Evolutionary conservation across 2,113 vertebrate species (phyloP).

Genomic region (Triplophysa tibetana): DNA sequence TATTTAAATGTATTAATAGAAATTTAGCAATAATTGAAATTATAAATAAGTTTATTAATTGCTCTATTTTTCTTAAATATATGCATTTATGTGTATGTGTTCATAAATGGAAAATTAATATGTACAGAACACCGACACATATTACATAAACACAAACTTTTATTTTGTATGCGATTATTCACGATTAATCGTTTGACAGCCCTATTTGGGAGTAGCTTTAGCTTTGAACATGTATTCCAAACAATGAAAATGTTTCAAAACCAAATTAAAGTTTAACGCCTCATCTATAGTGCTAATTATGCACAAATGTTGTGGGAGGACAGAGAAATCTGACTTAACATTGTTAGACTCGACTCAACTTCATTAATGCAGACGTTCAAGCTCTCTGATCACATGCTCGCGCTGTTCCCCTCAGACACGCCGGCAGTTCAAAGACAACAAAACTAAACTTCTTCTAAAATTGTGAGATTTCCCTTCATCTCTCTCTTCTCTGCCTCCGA

Average conservation of each 20-base stretch:
- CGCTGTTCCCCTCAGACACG: neutral
- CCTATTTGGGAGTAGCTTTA: neutral
- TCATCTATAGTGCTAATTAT: constrained; percentile 10
- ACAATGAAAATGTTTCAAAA: neutral
- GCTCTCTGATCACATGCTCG: neutral
- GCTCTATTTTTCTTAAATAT: too few species aligned
- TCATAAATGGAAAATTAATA: too few species aligned
- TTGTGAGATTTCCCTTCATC: constrained; percentile 4
- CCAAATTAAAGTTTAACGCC: neutral
- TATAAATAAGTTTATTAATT: too few species aligned
- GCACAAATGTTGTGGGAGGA: constrained; percentile 15
- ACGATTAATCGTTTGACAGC: too few species aligned
- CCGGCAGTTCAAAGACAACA: constrained; percentile 26
- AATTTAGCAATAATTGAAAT: too few species aligned
- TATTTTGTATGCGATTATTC: too few species aligned
- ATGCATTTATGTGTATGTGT: too few species aligned
- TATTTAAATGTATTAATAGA: too few species aligned
- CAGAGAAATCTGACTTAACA: constrained; percentile 10
- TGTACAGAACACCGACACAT: too few species aligned
- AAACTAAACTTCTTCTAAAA: constrained; percentile 19
- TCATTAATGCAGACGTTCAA: constrained; percentile 30
- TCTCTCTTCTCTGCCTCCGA: constrained; percentile 6
- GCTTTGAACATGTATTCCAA: neutral
- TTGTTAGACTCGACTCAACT: constrained; percentile 9
- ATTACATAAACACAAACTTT: too few species aligned